These are phyloP conservation scores for Parapristionchus giblindavisi DNA, from an alignment of 2,888 invertebrate genomes.

Conservation along the genomic window DNA sequence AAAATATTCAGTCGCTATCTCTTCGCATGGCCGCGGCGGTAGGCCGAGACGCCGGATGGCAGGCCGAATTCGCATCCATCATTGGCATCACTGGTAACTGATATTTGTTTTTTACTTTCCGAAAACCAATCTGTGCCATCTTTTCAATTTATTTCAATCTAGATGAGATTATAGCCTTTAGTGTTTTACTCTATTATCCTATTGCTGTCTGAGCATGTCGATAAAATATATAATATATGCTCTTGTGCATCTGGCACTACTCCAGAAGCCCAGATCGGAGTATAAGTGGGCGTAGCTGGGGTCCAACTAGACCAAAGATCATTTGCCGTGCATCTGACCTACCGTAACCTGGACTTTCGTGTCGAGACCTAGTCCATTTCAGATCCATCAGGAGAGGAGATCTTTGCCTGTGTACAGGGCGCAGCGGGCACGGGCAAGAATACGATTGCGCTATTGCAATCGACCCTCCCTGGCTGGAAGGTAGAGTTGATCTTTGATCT, in stretches of 20 bases:
- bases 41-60: slow-evolving; percentile 19
- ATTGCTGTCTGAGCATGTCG: too few relatives aligned
- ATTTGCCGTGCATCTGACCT: too few relatives aligned
- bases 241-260: too few relatives aligned
- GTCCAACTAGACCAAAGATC: too few relatives aligned
- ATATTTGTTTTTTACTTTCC: slow-evolving; percentile 22
- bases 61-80: slow-evolving; percentile 28
- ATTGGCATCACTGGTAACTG: slow-evolving; percentile 22
- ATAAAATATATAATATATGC: too few relatives aligned
- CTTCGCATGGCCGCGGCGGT: slow-evolving; percentile 21
- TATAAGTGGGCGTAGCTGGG: too few relatives aligned
- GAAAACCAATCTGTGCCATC: too few relatives aligned
- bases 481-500: slow-evolving; percentile 8
- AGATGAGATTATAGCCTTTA: too few relatives aligned
- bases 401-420: slow-evolving; percentile 31
- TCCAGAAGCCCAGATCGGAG: too few relatives aligned
- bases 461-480: slow-evolving; percentile 34
- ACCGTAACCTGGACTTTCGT: not conserved
- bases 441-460: slow-evolving; percentile 27
- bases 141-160: too few relatives aligned
- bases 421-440: slow-evolving; percentile 24
- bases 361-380: not conserved
- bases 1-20: slow-evolving; percentile 7
- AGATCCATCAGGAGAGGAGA: slow-evolving; percentile 29
- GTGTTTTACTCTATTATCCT: too few relatives aligned